phyloP scores from a whole-genome alignment of 2,113 vertebrate genomes.

The Neogobius melanostomus region DNA sequence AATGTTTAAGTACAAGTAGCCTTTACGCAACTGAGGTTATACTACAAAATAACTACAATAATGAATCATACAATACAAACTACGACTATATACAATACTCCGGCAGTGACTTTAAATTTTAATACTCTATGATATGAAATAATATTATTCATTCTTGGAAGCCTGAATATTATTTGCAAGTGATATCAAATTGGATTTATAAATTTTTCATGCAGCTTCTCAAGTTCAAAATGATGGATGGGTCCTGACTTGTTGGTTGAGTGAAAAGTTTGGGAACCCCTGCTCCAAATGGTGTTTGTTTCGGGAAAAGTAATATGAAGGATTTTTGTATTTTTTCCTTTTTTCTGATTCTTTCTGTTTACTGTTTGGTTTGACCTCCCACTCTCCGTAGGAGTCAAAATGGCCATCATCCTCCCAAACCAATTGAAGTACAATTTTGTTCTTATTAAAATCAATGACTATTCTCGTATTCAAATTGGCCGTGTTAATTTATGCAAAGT shows the following conservation, averaged over 20 bases:
- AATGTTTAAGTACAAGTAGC: too few species aligned
- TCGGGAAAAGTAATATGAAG: too few species aligned
- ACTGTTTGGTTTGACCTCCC: not conserved
- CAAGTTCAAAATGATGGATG: not conserved
- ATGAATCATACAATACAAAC: too few species aligned
- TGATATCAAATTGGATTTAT: constrained; percentile 4
- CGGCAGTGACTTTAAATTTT: not conserved
- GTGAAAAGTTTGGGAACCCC: too few species aligned
- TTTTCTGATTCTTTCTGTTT: not conserved
- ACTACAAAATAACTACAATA: too few species aligned
- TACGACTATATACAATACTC: too few species aligned
- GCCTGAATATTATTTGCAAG: constrained; percentile 5
- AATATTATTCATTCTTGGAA: not conserved
- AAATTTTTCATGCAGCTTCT: not conserved
- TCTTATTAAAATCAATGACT: constrained; percentile 15
- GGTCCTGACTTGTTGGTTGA: too few species aligned
- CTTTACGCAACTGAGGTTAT: too few species aligned
- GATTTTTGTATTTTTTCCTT: not conserved
- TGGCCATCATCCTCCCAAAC: constrained; percentile 10
- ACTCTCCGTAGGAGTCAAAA: constrained; percentile 14
- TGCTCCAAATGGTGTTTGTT: too few species aligned
- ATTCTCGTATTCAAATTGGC: constrained; percentile 16
- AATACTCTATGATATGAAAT: not conserved
- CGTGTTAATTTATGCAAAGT: constrained; percentile 40
- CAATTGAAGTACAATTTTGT: constrained; percentile 10